Percentiles rank a stretch among this genome's conserved stretches.
These are phyloP conservation scores for Nicator chloris DNA, from an alignment of 2,113 vertebrate species.

Conservation along the genomic window DNA sequence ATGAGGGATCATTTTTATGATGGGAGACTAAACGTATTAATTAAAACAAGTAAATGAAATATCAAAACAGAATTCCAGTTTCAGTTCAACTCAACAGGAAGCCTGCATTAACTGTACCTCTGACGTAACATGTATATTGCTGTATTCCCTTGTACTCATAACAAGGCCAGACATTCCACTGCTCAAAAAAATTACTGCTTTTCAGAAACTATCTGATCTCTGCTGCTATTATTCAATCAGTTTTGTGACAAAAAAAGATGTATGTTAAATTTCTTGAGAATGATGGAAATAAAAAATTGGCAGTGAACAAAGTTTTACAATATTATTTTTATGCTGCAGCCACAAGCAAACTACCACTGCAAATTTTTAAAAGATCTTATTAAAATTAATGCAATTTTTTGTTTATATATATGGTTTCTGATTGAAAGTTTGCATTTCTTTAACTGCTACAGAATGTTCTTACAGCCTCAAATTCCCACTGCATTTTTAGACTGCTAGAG, in stretches of 20 bases:
- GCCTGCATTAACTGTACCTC: background rate
- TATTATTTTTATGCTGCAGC: conserved; percentile 1
- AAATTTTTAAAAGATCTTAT: background rate
- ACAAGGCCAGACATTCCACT: background rate
- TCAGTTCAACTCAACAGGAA: background rate
- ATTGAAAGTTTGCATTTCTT: background rate
- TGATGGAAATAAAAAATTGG: background rate
- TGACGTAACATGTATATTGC: background rate
- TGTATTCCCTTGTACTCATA: background rate
- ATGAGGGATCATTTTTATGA: background rate
- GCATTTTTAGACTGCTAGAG: conserved; percentile 30
- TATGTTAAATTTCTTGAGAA: background rate
- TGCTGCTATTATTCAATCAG: background rate
- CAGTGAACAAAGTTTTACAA: conserved; percentile 13
- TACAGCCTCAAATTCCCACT: conserved; percentile 50
- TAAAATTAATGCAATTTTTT: background rate
- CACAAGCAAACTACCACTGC: background rate
- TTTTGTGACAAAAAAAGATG: background rate
- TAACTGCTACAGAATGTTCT: conserved; percentile 52
- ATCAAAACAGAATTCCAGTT: background rate
- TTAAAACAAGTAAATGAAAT: background rate
- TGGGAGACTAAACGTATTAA: background rate
- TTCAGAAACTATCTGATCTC: background rate
- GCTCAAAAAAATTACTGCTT: background rate
- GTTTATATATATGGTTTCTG: conserved; percentile 21